A percentile compares a stretch with the other conserved stretches of the same genome.
These are phyloP conservation scores for Sicus ferrugineus DNA, from an alignment of 2,888 invertebrate species.

Conservation along the genomic window DNA sequence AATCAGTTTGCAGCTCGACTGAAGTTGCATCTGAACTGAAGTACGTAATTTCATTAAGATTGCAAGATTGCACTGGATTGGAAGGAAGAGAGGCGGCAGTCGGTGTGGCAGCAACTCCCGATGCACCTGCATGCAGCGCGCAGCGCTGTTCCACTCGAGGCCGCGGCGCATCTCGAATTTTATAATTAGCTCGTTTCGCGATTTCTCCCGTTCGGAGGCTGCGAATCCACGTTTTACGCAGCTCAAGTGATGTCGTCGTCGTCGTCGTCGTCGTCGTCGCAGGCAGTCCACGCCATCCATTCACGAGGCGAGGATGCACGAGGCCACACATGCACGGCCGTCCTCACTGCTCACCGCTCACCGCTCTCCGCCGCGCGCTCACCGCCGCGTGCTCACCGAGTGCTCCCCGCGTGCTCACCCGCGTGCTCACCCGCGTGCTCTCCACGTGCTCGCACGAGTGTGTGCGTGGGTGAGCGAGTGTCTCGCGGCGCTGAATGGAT, in stretches of 20 bases:
- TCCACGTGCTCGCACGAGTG: background rate
- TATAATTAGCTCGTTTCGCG: constrained; percentile 29
- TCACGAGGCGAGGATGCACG: constrained; percentile 31
- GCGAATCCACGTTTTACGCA: constrained; percentile 29
- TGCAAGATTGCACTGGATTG: background rate
- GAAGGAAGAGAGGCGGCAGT: background rate
- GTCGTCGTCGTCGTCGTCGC: no score
- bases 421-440: no score
- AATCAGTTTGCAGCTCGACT: no score
- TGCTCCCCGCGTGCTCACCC: no score
- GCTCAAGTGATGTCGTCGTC: constrained; percentile 35
- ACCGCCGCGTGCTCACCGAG: no score
- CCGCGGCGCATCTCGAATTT: constrained; percentile 16
- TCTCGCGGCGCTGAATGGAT: constrained; percentile 29
- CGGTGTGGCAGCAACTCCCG: background rate
- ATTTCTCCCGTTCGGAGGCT: constrained; percentile 22
- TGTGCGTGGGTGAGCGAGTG: background rate
- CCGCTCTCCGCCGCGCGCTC: no score
- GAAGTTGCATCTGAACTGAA: no score
- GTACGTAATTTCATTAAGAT: no score
- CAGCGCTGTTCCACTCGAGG: constrained; percentile 1
- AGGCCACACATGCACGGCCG: constrained; percentile 9
- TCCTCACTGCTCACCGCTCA: no score
- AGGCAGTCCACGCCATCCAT: constrained; percentile 26
- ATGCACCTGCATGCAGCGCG: background rate